A percentile compares a stretch with the other conserved stretches of the same genome.
Conservation (phyloP, 2,888 invertebrate genomes). For the Calameuta filiformis region DNA sequence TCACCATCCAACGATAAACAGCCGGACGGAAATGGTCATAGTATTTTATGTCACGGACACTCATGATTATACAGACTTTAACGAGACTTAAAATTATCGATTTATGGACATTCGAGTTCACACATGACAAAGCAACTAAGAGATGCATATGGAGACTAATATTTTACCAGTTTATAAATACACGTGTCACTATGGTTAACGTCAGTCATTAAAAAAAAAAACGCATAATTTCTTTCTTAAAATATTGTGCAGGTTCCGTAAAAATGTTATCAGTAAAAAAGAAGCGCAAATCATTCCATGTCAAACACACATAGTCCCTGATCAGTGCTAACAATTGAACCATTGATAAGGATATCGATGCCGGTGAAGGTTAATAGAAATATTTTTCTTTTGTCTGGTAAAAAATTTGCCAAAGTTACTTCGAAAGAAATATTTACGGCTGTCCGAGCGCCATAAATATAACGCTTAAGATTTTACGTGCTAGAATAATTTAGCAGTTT, state of each 20-base stretch:
- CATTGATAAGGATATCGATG: background rate
- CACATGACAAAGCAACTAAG: background rate
- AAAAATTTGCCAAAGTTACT: background rate
- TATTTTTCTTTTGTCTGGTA: background rate
- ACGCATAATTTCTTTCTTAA: background rate
- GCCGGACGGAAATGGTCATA: background rate
- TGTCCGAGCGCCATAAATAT: background rate
- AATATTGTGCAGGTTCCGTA: background rate
- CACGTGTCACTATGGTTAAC: background rate
- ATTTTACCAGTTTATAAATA: background rate
- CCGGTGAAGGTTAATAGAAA: background rate
- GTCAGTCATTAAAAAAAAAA: background rate
- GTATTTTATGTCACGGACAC: background rate
- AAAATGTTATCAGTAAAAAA: background rate
- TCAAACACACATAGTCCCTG: background rate
- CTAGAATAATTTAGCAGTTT: background rate
- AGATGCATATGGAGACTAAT: too few species aligned
- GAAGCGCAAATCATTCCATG: background rate
- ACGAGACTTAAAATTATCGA: background rate
- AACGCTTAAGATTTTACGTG: background rate
- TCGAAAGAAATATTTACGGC: background rate
- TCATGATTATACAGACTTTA: background rate
- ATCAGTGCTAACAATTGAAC: background rate
- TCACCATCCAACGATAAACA: background rate
- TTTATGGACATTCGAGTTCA: background rate